phyloP scores from a whole-genome alignment of 2,888 invertebrate species.

The Lasioglossum figueresi region DNA sequence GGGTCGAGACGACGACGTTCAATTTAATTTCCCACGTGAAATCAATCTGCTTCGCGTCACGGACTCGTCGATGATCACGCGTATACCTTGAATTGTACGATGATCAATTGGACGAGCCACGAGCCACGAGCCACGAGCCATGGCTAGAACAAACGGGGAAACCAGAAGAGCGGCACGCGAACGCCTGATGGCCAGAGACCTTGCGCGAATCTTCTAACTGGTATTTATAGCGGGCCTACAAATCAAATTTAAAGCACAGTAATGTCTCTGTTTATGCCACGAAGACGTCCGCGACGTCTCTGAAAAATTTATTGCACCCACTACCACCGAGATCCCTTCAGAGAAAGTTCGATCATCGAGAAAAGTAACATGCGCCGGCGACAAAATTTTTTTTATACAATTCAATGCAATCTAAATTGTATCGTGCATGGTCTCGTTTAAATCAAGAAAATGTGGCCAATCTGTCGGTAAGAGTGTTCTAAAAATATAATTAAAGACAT shows the following conservation, averaged over 20 bases:
- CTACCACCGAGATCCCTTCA: not conserved
- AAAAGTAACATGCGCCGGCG: not conserved
- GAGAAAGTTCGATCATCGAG: not conserved
- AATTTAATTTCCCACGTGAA: constrained; percentile 57
- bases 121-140: constrained; percentile 14
- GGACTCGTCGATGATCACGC: constrained; percentile 38
- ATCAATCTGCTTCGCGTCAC: constrained; percentile 49
- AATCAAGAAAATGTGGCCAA: not conserved
- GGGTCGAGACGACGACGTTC: constrained; percentile 38
- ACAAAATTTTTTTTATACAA: not conserved
- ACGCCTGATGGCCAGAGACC: not conserved
- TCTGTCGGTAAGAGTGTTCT: not conserved
- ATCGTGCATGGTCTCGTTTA: not conserved
- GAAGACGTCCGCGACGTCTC: not conserved
- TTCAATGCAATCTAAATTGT: not conserved
- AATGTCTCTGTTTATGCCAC: not conserved
- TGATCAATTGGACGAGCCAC: constrained; percentile 53
- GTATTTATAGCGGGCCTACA: constrained; percentile 27
- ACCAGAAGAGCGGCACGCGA: not conserved
- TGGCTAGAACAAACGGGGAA: constrained; percentile 11
- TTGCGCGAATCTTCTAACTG: constrained; percentile 7
- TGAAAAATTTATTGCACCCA: not conserved
- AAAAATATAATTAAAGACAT: not conserved
- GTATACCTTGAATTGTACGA: constrained; percentile 42
- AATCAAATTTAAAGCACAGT: not conserved